Evolutionary conservation across 2,797 vertebrate species (phyloP).

Genomic region (Malacoctenus gilli): DNA sequence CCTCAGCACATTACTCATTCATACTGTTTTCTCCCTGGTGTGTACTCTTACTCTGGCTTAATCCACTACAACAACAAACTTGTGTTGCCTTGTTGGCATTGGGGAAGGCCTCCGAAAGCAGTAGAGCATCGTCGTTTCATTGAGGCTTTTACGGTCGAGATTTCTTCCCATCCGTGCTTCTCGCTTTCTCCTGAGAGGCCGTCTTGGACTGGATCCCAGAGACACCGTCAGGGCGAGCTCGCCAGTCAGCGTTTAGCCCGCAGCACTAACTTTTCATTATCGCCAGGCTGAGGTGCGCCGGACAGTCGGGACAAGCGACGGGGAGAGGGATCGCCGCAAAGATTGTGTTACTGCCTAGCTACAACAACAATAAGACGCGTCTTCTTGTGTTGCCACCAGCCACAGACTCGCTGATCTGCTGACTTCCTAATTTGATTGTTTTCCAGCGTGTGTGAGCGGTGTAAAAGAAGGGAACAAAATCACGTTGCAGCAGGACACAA

Average conservation of each 20-base stretch:
- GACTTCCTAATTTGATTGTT: conserved; percentile 44
- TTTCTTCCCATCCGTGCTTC: conserved; percentile 25
- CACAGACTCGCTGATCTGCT: conserved; percentile 12
- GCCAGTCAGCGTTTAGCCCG: conserved; percentile 44
- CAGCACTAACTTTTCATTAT: conserved; percentile 31
- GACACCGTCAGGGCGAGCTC: conserved; percentile 50
- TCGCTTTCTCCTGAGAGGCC: conserved; percentile 27
- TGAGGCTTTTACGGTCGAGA: conserved; percentile 49
- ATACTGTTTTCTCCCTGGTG: conserved; percentile 17
- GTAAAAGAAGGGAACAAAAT: conserved; percentile 9
- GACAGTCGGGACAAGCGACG: conserved; percentile 40
- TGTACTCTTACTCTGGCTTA: conserved; percentile 38
- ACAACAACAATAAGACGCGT: conserved; percentile 18
- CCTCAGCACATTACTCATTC: conserved; percentile 33
- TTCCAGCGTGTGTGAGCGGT: conserved; percentile 5
- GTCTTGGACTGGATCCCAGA: conserved; percentile 36
- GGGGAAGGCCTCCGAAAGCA: conserved; percentile 39
- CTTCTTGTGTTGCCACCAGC: conserved; percentile 7
- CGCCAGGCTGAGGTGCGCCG: conserved; percentile 3
- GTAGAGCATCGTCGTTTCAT: too few relatives aligned
- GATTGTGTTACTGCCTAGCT: conserved; percentile 32
- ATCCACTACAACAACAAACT: conserved; percentile 47
- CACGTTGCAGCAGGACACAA: not conserved
- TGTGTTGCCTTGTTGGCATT: conserved; percentile 49
- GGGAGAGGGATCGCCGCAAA: conserved; percentile 38